phyloP scores from a whole-genome alignment of 2,113 vertebrate species.

The Cottus gobio region DNA sequence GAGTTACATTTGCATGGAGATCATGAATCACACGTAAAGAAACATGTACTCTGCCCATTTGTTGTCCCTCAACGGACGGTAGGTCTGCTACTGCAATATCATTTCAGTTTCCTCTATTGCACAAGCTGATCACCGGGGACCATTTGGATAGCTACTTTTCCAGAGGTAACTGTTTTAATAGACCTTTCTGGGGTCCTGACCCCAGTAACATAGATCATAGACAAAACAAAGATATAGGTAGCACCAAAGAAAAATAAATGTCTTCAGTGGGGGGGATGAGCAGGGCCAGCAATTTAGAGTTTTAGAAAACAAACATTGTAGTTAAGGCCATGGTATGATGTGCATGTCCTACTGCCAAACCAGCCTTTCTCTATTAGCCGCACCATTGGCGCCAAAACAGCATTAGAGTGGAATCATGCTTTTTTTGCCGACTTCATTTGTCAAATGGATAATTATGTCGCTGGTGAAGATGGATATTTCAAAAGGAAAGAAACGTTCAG shows the following conservation, averaged over 20 bases:
- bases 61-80: slow-evolving; percentile 6
- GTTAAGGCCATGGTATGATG: slow-evolving; percentile 55
- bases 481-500: slow-evolving; percentile 62
- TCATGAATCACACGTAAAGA: slow-evolving; percentile 11
- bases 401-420: slow-evolving; percentile 51
- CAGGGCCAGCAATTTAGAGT: slow-evolving; percentile 40
- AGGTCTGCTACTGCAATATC: slow-evolving; percentile 40
- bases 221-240: slow-evolving; percentile 58
- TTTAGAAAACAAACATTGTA: slow-evolving; percentile 70
- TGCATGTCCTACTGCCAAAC: slow-evolving; percentile 51
- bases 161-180: slow-evolving; percentile 48
- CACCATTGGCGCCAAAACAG: slow-evolving; percentile 54
- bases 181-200: slow-evolving; percentile 47
- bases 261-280: slow-evolving; percentile 18
- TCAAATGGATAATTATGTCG: slow-evolving; percentile 64
- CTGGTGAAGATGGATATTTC: slow-evolving; percentile 67
- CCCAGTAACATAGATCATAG: slow-evolving; percentile 54
- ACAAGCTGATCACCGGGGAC: slow-evolving; percentile 38
- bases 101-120: slow-evolving; percentile 38
- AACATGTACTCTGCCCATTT: slow-evolving; percentile 8
- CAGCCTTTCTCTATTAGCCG: slow-evolving; percentile 64
- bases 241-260: slow-evolving; percentile 55
- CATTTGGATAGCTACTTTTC: slow-evolving; percentile 47
- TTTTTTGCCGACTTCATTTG: slow-evolving; percentile 64
- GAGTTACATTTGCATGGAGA: neutral